phyloP scores from a whole-genome alignment of 53 echinoderm and acorn worm genomes.

The Mesocentrotus franciscanus region DNA sequence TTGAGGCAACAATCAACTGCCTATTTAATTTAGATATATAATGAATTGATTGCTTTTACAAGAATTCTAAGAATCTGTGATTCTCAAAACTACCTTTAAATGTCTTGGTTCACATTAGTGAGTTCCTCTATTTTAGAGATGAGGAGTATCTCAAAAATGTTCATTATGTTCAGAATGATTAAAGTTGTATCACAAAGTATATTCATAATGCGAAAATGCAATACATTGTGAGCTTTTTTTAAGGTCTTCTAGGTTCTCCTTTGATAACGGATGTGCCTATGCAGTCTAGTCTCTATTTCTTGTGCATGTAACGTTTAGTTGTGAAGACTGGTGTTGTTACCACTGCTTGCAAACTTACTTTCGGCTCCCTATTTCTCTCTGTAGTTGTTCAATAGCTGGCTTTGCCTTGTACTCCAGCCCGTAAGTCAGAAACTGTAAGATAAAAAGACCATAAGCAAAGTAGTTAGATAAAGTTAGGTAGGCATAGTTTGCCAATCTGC shows the following conservation, averaged over 20 bases:
- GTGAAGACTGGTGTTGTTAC: not conserved
- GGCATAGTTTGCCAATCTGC: too few relatives aligned
- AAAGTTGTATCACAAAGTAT: not conserved
- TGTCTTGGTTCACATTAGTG: too few relatives aligned
- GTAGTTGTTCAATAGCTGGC: constrained; percentile 31
- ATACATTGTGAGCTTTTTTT: not conserved
- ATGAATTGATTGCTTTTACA: too few relatives aligned
- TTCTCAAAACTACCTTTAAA: too few relatives aligned
- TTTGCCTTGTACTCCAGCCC: constrained; percentile 7
- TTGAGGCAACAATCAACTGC: too few relatives aligned
- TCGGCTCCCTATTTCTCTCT: constrained; percentile 58
- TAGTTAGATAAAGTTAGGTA: too few relatives aligned
- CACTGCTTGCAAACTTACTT: not conserved
- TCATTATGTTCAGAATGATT: not conserved
- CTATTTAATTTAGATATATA: too few relatives aligned
- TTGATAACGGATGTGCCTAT: not conserved
- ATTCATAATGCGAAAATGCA: not conserved
- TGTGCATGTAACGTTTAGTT: constrained; percentile 8
- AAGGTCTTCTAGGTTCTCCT: not conserved
- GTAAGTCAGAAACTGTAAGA: constrained; percentile 10
- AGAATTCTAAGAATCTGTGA: too few relatives aligned
- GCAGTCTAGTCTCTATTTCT: not conserved
- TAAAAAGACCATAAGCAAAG: not conserved
- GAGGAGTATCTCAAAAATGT: not conserved
- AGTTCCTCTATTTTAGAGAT: not conserved